Conservation (phyloP, 2,113 vertebrate genomes). For the Pseudolaguvia tuberculata region DNA sequence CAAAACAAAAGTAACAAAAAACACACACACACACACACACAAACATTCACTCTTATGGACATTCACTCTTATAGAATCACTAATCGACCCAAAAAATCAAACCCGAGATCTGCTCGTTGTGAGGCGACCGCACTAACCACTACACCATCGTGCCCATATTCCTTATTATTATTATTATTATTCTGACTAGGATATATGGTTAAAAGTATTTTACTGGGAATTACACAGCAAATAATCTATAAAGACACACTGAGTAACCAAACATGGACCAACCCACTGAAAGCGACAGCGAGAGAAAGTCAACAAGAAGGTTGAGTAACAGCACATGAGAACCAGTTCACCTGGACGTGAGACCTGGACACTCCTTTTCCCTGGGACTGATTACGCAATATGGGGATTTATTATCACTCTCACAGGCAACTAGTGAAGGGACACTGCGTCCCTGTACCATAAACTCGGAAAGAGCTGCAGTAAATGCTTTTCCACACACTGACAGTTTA, state of each 20-base stretch:
- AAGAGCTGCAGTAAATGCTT: background rate
- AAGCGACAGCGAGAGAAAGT: conserved; percentile 20
- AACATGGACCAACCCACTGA: background rate
- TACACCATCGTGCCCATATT: no score
- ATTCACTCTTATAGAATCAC: no score
- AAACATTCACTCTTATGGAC: no score
- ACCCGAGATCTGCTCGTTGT: no score
- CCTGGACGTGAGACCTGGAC: conserved; percentile 30
- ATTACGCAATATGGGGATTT: conserved; percentile 29
- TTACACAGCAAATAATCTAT: background rate
- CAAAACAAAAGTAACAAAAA: no score
- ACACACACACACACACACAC: no score
- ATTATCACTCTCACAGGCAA: background rate
- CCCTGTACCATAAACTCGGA: background rate
- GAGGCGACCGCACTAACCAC: no score
- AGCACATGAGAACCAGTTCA: conserved; percentile 36
- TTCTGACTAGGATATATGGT: no score
- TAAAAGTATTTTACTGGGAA: no score
- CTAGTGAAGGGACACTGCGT: conserved; percentile 17
- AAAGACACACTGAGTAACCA: background rate
- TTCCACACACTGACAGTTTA: background rate
- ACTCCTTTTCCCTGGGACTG: conserved; percentile 24
- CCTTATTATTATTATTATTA: no score
- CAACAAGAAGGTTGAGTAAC: conserved; percentile 22
- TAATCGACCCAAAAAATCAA: no score